phyloP scores from a whole-genome alignment of 2,888 invertebrate species.

The Tuberolachnus salignus region DNA sequence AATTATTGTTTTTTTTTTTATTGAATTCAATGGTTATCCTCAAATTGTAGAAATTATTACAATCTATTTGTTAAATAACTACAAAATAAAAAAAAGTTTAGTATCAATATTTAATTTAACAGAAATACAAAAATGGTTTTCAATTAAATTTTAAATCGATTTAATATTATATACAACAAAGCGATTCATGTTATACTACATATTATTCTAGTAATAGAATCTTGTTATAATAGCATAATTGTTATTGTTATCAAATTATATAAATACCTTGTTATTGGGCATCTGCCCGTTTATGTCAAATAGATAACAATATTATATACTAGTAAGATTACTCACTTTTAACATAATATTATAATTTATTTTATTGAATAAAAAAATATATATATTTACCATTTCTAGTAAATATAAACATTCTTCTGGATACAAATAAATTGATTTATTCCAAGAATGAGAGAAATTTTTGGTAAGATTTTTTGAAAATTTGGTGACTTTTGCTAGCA shows the following conservation, averaged over 20 bases:
- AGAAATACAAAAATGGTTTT: too few relatives aligned
- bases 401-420: conserved; percentile 73
- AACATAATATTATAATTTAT: neutral
- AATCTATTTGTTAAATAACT: too few relatives aligned
- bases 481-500: conserved; percentile 67
- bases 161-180: too few relatives aligned
- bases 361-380: neutral
- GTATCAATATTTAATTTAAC: too few relatives aligned
- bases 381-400: conserved; percentile 69
- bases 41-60: too few relatives aligned
- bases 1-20: too few relatives aligned
- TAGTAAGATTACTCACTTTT: neutral
- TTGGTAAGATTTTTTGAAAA: conserved; percentile 68
- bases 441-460: conserved; percentile 66
- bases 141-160: too few relatives aligned
- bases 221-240: neutral
- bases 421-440: conserved; percentile 65
- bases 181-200: too few relatives aligned
- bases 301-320: neutral
- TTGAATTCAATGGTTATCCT: too few relatives aligned
- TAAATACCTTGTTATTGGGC: too few relatives aligned
- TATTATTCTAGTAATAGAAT: too few relatives aligned
- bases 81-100: too few relatives aligned
- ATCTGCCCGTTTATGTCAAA: neutral
- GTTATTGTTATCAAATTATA: neutral